phyloP scores from a whole-genome alignment of 1,140 invertebrate genomes.

The Charaxes varanes region DNA sequence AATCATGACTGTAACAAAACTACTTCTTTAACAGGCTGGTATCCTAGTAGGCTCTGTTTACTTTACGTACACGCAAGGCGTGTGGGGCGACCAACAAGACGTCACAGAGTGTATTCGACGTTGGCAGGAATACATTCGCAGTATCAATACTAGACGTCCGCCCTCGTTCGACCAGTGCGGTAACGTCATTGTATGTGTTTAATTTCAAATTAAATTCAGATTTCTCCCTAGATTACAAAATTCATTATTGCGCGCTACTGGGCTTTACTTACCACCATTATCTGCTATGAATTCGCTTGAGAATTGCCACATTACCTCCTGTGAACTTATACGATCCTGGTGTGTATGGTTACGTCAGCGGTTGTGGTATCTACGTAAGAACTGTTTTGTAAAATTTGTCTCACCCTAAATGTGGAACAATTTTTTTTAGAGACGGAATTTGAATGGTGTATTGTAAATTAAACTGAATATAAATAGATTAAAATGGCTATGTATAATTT shows the following conservation, averaged over 20 bases:
- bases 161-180: conserved; percentile 52
- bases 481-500: no score
- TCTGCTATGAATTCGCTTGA: no score
- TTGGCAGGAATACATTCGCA: conserved; percentile 57
- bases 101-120: conserved; percentile 53
- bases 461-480: no score
- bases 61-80: conserved; percentile 62
- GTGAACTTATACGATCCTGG: conserved; percentile 32
- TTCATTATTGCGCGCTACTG: conserved; percentile 2
- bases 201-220: background rate
- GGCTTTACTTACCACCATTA: no score
- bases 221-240: background rate
- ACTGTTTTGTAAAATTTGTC: no score
- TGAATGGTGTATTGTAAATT: no score
- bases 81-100: conserved; percentile 64
- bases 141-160: conserved; percentile 55
- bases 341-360: conserved; percentile 51
- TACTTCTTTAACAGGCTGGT: conserved; percentile 41
- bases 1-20: conserved; percentile 10
- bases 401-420: no score
- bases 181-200: conserved; percentile 50
- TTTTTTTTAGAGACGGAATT: no score
- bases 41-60: conserved; percentile 57
- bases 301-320: conserved; percentile 12
- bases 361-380: no score